phyloP scores from a whole-genome alignment of 2,888 invertebrate species.

The Mylabris sibirica region DNA sequence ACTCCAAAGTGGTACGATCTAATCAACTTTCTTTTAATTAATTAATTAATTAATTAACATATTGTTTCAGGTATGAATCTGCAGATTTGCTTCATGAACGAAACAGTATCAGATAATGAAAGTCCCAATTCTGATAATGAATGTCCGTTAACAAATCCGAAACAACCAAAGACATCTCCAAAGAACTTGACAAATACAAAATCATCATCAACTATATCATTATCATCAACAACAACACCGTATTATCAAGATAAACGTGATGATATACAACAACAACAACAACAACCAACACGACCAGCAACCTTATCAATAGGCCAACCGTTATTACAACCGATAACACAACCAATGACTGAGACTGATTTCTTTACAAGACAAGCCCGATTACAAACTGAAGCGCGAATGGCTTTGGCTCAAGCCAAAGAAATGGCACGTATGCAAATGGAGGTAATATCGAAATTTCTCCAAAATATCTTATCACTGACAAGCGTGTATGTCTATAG shows the following conservation, averaged over 20 bases:
- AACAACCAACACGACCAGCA: constrained; percentile 53
- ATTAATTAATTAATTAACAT: constrained; percentile 8
- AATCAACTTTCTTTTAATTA: constrained; percentile 2
- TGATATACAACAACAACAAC: constrained; percentile 27
- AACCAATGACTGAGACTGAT: constrained; percentile 72
- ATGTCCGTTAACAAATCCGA: constrained; percentile 59
- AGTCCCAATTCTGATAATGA: constrained; percentile 80
- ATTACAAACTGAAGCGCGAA: constrained; percentile 85
- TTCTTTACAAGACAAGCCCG: constrained; percentile 83
- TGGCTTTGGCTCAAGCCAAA: constrained; percentile 88
- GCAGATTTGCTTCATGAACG: constrained; percentile 96
- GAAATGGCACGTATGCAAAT: constrained; percentile 92
- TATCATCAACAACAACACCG: constrained; percentile 8
- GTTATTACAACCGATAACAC: constrained; percentile 60
- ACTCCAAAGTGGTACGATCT: constrained; percentile 78
- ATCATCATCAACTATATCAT: constrained; percentile 7
- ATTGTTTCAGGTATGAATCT: constrained; percentile 81
- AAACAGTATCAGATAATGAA: constrained; percentile 85
- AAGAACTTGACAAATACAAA: constrained; percentile 40
- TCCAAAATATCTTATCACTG: neutral
- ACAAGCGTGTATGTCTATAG: too few species aligned
- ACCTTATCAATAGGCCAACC: constrained; percentile 61
- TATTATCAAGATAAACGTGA: constrained; percentile 20
- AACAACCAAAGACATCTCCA: constrained; percentile 51
- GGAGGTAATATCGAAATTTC: constrained; percentile 67